These are phyloP conservation scores for Petrocephalus schoutedeni DNA, from an alignment of 2,797 vertebrate species.

Conservation along the genomic window DNA sequence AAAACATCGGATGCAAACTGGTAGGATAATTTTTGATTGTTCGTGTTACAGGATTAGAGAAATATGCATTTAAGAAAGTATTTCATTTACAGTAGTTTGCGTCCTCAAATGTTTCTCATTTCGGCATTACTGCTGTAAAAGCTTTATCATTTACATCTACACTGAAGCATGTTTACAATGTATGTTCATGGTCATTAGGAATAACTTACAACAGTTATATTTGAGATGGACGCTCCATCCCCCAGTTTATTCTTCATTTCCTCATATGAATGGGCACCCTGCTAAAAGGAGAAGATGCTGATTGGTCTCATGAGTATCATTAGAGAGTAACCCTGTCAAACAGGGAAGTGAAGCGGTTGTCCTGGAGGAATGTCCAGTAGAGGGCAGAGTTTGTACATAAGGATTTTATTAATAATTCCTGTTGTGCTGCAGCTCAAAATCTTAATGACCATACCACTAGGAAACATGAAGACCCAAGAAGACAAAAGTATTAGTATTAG, in stretches of 20 bases:
- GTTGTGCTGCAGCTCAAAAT: neutral
- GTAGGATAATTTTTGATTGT: neutral
- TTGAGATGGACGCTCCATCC: slow-evolving; percentile 58
- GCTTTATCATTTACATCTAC: neutral
- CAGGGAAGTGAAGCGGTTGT: neutral
- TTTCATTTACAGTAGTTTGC: neutral
- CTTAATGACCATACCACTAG: neutral
- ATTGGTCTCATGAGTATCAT: slow-evolving; percentile 24
- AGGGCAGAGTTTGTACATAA: neutral
- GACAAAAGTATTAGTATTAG: neutral
- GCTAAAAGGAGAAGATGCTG: slow-evolving; percentile 42
- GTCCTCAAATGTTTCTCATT: neutral
- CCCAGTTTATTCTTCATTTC: slow-evolving; percentile 72
- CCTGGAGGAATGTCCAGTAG: neutral
- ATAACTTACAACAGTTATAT: slow-evolving; percentile 78
- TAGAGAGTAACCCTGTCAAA: neutral
- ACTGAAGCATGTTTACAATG: neutral
- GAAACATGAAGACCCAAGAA: neutral
- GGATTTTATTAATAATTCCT: neutral
- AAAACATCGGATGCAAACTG: neutral
- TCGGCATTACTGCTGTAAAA: neutral
- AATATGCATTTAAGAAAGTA: neutral
- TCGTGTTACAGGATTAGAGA: neutral
- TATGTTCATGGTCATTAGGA: neutral
- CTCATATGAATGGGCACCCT: slow-evolving; percentile 76